A percentile compares a stretch with the other conserved stretches of the same genome.
These are phyloP conservation scores for Paracyprichromis sp. DNA, from an alignment of 2,113 vertebrate species.

Conservation along the genomic window DNA sequence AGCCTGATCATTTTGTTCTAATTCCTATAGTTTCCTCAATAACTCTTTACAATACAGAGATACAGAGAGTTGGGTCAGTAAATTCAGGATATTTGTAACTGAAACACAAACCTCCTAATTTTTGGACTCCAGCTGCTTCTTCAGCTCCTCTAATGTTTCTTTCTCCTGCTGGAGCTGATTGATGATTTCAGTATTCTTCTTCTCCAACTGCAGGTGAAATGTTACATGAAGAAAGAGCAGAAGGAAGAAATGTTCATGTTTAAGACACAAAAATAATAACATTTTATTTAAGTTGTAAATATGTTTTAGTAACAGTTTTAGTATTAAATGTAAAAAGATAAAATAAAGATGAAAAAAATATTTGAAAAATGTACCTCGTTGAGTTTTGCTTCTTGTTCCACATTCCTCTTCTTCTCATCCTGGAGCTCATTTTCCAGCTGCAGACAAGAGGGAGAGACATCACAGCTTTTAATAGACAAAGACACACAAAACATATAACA, in stretches of 20 bases:
- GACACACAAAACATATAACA: rapidly evolving
- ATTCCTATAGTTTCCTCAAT: background rate
- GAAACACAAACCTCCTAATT: background rate
- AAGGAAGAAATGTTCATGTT: rapidly evolving
- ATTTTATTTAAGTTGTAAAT: background rate
- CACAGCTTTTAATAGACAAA: rapidly evolving
- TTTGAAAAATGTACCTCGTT: background rate
- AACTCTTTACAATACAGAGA: background rate
- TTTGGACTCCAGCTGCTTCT: background rate
- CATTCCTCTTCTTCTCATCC: background rate
- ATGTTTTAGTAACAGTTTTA: background rate
- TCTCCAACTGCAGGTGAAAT: background rate
- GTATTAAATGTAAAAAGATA: background rate
- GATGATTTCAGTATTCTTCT: rapidly evolving
- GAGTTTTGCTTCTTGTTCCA: background rate
- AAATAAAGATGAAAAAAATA: rapidly evolving
- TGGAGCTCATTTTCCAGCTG: rapidly evolving
- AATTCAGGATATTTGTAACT: rapidly evolving
- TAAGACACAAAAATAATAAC: background rate
- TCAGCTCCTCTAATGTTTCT: background rate
- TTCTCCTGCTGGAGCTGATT: background rate
- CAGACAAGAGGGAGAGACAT: rapidly evolving
- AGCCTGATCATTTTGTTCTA: too few relatives aligned
- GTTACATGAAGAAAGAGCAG: background rate
- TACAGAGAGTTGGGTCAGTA: rapidly evolving